phyloP scores from a whole-genome alignment of 2,797 vertebrate genomes.

The Luscinia megarhynchos region DNA sequence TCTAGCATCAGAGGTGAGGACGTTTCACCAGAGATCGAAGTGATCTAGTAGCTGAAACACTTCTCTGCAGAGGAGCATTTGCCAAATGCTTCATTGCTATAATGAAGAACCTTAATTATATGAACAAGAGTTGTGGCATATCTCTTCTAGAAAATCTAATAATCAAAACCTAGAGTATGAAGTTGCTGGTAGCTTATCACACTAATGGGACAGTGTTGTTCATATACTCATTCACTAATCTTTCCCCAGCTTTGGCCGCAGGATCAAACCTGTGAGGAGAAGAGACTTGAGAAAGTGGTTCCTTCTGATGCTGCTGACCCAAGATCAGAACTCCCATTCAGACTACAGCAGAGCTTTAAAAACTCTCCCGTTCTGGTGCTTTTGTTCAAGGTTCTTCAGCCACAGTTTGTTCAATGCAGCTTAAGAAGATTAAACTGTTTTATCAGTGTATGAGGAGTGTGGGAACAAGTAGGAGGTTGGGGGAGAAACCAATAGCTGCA shows the following conservation, averaged over 20 bases:
- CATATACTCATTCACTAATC: not conserved
- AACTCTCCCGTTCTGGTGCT: not conserved
- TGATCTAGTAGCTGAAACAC: not conserved
- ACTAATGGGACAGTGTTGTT: not conserved
- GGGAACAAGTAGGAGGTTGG: not conserved
- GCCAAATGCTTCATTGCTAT: not conserved
- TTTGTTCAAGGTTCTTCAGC: not conserved
- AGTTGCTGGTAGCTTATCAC: not conserved
- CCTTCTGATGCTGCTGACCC: not conserved
- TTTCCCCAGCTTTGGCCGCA: not conserved
- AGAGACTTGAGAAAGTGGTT: not conserved
- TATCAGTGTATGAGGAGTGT: not conserved
- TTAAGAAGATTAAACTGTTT: not conserved
- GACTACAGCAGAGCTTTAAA: not conserved
- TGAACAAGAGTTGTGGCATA: not conserved
- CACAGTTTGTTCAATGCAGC: not conserved
- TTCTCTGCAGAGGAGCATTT: not conserved
- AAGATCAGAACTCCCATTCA: not conserved
- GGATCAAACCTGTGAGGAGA: accelerated
- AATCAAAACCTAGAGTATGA: not conserved
- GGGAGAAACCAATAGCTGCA: not conserved
- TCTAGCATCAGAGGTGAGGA: not conserved
- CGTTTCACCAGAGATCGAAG: not conserved
- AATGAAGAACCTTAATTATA: not conserved
- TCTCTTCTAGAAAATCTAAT: not conserved